Evolutionary conservation across 1,140 invertebrate genomes (phyloP), one percentile per base, ranked within the genome.

Genomic region (Olivierus martensii): DNA sequence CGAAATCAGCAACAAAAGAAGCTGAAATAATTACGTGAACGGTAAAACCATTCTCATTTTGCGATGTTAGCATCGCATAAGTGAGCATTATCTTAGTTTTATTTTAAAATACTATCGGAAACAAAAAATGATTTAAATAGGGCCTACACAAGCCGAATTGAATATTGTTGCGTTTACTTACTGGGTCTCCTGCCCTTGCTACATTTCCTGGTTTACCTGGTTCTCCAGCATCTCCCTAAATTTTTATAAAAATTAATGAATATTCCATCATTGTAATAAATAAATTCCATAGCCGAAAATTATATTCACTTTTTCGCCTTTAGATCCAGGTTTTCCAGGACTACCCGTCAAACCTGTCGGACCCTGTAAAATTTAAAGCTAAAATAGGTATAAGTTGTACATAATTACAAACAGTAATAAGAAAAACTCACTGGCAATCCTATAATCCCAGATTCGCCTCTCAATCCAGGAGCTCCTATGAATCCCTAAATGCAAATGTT

Each of bases 181-280:
- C 52, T n/a, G 14, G 10, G 7, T 49, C 45, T 42, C 52, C 46
- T n/a, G 46, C 52, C 48, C 48, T 37, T 15, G 82, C 82, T 41
- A 77, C 69, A 43, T 75, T 70, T 45, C 74, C 75, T 43, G 68
- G 73, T 41, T 71, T 56, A 22, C 75, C 75, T 35, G 67, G 65
- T 48, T 64, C 55, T 22, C 75, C 76, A 55, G 69, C 66, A 59
- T 75, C 71, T 55, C 74, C 75, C 75, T 56, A 37, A 21, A 55
- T 19, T 36, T 19, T 43, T 43, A 15, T 6, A 50, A 48, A 36
- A 42, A 51, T 43, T 18, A 28, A 18, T 18, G 17, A 44, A 44
- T 15, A n/a, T 41, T 41, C 11, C 5, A 41, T n/a, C 5, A n/a
- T 10, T 3, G 5, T 41, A n/a, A 41, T 41, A 41, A n/a, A 17